phyloP scores from a whole-genome alignment of 2,797 vertebrate genomes.

The Lithobates sylvaticus region DNA sequence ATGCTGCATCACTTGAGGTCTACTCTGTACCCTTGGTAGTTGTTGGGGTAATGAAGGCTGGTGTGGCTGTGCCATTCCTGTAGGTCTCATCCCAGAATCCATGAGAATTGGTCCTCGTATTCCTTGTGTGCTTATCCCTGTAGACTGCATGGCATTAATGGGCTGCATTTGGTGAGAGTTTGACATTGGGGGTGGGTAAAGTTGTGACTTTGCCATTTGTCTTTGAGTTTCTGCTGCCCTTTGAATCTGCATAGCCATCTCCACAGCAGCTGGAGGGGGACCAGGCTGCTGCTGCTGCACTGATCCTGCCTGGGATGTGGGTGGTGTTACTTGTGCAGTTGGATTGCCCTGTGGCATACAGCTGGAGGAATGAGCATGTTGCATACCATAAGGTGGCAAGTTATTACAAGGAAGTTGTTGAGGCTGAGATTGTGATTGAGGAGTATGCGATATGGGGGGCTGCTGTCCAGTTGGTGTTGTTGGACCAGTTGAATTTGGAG shows the following conservation, averaged over 20 bases:
- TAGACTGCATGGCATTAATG: conserved; percentile 72
- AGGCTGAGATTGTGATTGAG: conserved; percentile 80
- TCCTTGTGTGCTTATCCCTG: conserved; percentile 83
- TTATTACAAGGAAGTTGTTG: conserved; percentile 79
- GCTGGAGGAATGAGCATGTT: conserved; percentile 79
- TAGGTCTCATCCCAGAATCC: conserved; percentile 80
- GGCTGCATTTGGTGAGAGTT: conserved; percentile 82
- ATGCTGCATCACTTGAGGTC: conserved; percentile 82
- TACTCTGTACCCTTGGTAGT: conserved; percentile 83
- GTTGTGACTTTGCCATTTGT: conserved; percentile 93
- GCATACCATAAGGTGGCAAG: conserved; percentile 83
- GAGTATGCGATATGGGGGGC: conserved; percentile 90
- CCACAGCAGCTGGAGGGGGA: conserved; percentile 91
- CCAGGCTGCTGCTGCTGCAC: conserved; percentile 83
- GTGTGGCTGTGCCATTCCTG: conserved; percentile 71
- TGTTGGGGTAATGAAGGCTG: conserved; percentile 70
- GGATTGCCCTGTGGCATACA: conserved; percentile 93
- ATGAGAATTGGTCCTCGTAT: conserved; percentile 81
- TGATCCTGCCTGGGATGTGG: conserved; percentile 80
- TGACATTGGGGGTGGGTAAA: conserved; percentile 90
- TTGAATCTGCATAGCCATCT: conserved; percentile 97
- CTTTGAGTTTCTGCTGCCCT: conserved; percentile 94
- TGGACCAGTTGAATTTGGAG: conserved; percentile 78
- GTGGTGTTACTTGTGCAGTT: conserved; percentile 82
- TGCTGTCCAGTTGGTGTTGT: conserved; percentile 89